phyloP scores from a whole-genome alignment of 2,113 vertebrate genomes.

The Bothrops jararaca region DNA sequence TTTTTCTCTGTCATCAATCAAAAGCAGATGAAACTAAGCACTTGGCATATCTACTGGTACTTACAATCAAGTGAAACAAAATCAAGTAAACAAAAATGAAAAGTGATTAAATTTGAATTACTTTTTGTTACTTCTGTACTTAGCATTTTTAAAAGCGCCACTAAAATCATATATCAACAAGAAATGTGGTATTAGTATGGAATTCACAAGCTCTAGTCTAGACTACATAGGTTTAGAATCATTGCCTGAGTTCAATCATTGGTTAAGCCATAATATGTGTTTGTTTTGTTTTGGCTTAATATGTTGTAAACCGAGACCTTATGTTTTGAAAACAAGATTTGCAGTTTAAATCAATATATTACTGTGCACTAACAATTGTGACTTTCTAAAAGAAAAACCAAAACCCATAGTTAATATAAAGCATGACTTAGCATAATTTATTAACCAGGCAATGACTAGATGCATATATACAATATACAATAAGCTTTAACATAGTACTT shows the following conservation, averaged over 20 bases:
- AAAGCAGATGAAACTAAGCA: slow-evolving; percentile 38
- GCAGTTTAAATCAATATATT: neutral
- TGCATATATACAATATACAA: neutral
- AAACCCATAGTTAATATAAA: neutral
- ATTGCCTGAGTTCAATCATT: neutral
- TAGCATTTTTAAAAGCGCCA: neutral
- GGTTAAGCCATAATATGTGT: neutral
- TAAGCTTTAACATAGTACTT: neutral
- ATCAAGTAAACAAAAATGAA: slow-evolving; percentile 1
- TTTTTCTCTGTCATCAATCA: slow-evolving; percentile 24
- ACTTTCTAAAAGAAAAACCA: neutral
- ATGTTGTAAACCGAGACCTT: neutral
- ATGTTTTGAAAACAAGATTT: neutral
- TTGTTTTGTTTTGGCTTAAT: neutral
- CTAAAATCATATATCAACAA: neutral
- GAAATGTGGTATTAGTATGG: neutral
- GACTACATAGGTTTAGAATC: neutral
- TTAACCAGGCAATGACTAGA: neutral
- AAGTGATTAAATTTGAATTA: slow-evolving; percentile 12
- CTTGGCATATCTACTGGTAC: neutral
- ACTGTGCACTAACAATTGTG: neutral
- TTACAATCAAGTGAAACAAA: slow-evolving; percentile 19
- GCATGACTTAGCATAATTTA: neutral
- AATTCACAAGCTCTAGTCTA: too few species aligned
- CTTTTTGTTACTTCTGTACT: neutral